Conservation (phyloP, 2,113 vertebrate genomes). For the Acanthochromis polyacanthus region DNA sequence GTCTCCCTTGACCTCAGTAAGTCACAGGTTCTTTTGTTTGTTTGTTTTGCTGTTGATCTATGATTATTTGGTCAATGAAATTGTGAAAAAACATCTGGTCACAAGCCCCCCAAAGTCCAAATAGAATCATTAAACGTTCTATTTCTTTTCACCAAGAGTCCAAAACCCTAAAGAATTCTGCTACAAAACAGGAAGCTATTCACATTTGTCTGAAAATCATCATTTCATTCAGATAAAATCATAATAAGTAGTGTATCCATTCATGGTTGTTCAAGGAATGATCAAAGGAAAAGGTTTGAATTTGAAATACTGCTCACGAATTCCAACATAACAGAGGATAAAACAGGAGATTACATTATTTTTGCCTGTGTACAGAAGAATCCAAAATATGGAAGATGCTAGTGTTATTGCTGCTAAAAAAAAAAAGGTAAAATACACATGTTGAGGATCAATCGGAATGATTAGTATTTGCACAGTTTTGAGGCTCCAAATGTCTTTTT, state of each 20-base stretch:
- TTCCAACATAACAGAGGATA: background rate
- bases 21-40: constrained; percentile 29
- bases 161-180: too few relatives aligned
- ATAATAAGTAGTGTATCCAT: background rate
- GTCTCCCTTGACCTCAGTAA: constrained; percentile 86
- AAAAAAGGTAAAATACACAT: constrained; percentile 7
- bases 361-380: background rate
- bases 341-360: background rate
- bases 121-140: too few relatives aligned
- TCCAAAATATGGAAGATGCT: background rate
- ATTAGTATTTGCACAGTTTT: background rate
- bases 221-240: too few relatives aligned
- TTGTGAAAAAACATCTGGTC: too few relatives aligned
- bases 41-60: too few relatives aligned
- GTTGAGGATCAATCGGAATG: background rate
- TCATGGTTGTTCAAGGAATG: background rate
- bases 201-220: too few relatives aligned
- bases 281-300: background rate
- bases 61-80: too few relatives aligned
- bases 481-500: constrained; percentile 13
- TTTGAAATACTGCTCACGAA: constrained; percentile 5
- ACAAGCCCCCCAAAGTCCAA: too few relatives aligned
- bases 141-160: too few relatives aligned
- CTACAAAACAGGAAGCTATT: too few relatives aligned
- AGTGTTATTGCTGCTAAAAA: background rate